Evolutionary conservation across 2,113 vertebrate genomes (phyloP), one percentile per base, ranked within the genome.

Genomic region (Phaethon lepturus): DNA sequence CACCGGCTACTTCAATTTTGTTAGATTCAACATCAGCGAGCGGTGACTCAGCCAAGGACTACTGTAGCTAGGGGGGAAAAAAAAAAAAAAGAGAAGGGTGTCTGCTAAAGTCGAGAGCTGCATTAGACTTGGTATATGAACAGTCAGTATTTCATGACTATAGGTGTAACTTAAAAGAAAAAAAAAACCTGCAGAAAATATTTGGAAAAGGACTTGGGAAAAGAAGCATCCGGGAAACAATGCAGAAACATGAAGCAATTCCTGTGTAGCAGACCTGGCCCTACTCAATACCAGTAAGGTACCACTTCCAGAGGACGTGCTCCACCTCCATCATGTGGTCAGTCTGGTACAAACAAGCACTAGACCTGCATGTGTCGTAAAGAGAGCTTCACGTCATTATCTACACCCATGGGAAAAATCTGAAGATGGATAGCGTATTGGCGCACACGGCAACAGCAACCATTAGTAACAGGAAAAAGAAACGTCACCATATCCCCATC

Each of bases 301-400:
- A 31, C 23, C 42, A 26, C 69, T 49, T 49, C 59, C 29, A 50
- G n/a, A 73, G 47, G 42, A 50, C 0, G 0, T 72, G 10, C 13
- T 74, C 69, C 44, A 38, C 62, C 56, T 90, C 60, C 26, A 55
- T 33, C 64, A 31, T 18, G 11, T 2, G 2, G 7, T 11, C 33
- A 31, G 55, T 38, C 14, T 55, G 47, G 63, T 17, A 44, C 0
- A 17, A 67, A 25, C n/a, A 68, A 60, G 22, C 47, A 82, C 52
- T 14, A 68, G 28, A 47, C 14, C 52, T 64, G 25, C 5, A 58
- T 8, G 3, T 40, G 5, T 31, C 74, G n/a, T 23, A 50, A 45
- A 73, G 33, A 58, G 15, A 83, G 28, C 23, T 68, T 35, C 19
- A 44, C 24, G 23, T 40, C 24, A 11, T 53, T 71, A 26, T 17